Percentiles rank a stretch among this genome's conserved stretches.
Evolutionary conservation across 2,113 vertebrate species (phyloP).

Genomic region (Elaphurus davidianus): DNA sequence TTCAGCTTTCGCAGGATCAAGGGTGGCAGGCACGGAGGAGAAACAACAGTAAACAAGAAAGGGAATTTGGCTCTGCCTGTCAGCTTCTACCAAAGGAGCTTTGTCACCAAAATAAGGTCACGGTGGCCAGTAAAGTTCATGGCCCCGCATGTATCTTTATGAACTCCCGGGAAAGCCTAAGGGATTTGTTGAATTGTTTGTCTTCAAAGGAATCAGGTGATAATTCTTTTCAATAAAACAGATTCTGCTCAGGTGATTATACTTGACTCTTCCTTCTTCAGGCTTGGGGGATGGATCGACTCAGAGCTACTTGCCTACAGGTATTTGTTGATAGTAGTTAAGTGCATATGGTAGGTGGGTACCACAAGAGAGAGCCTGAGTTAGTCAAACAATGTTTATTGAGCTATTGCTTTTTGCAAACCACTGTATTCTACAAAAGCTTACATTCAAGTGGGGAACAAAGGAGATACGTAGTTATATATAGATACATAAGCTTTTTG

Average conservation of each 20-base stretch:
- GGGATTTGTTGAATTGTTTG: neutral
- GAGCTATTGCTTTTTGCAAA: neutral
- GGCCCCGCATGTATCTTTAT: neutral
- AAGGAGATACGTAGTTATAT: neutral
- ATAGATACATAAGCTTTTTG: neutral
- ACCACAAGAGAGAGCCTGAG: neutral
- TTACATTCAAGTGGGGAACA: neutral
- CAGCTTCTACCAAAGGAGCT: neutral
- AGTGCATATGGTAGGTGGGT: neutral
- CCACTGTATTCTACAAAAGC: neutral
- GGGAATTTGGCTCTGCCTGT: fast-evolving
- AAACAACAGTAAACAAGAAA: neutral
- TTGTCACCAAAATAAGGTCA: neutral
- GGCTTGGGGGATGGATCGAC: neutral
- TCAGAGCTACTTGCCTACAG: neutral
- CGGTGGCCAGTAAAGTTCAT: neutral
- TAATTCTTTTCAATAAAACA: neutral
- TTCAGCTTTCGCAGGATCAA: neutral
- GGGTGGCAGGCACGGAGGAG: neutral
- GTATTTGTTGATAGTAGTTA: neutral
- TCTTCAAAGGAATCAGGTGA: neutral
- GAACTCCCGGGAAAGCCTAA: neutral
- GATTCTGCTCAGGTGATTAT: neutral
- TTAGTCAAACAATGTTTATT: neutral
- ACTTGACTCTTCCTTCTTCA: neutral